phyloP scores from a whole-genome alignment of 37 sponge, comb jelly and placozoan genomes.

The Bolinopsis microptera region DNA sequence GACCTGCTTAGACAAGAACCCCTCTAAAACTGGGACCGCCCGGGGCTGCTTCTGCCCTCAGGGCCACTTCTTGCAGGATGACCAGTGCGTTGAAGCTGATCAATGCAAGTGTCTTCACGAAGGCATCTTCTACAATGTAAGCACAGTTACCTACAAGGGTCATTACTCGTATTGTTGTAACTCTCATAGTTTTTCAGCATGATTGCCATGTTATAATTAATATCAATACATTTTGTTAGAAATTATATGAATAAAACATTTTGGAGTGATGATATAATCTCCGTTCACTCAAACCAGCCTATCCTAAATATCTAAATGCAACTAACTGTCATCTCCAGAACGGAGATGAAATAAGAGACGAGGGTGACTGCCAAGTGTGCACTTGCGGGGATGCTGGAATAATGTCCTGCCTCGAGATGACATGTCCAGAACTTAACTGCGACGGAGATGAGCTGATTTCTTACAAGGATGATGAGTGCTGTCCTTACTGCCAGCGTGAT shows the following conservation, averaged over 20 bases:
- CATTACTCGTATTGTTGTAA: no score
- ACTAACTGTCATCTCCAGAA: no score
- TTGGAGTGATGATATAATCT: no score
- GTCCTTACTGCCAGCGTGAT: constrained; percentile 8
- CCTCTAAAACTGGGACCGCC: neutral
- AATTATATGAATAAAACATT: no score
- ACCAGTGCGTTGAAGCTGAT: neutral
- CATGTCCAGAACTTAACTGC: neutral
- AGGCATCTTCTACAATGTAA: neutral
- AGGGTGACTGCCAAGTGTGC: neutral
- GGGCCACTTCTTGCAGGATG: neutral
- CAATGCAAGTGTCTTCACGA: constrained; percentile 22
- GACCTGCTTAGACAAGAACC: constrained; percentile 25
- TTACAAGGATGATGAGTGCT: neutral
- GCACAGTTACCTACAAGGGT: neutral
- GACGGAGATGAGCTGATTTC: neutral
- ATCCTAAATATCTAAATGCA: no score
- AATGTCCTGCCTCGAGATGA: neutral
- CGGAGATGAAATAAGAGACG: neutral
- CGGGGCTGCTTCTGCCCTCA: neutral
- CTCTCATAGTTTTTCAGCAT: no score
- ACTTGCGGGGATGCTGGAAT: neutral
- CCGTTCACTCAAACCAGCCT: no score
- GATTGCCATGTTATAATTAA: no score
- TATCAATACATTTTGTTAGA: no score